Evolutionary conservation across 2,113 vertebrate genomes (phyloP), one percentile per base, ranked within the genome.

Genomic region (Dasypus novemcinctus): DNA sequence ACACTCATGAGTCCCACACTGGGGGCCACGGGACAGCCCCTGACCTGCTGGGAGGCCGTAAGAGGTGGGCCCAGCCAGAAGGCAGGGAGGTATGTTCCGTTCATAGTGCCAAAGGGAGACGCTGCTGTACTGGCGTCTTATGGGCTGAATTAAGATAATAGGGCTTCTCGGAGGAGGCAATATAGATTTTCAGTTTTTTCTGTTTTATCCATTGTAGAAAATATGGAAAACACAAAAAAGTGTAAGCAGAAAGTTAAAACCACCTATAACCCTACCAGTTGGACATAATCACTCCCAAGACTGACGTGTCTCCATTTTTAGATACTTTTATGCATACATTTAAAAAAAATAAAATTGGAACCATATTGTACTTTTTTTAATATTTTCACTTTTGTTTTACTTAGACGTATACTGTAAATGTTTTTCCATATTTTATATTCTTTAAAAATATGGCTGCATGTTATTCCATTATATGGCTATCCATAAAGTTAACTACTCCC

Each of bases 261-360:
- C 33, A 64, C 25, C 36, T 43, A 20, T 84, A 29, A 94, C 78
- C 31, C 49, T 75, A 61, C 25, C 46, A 66, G 69, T 46, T 83
- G 41, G 69, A 49, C 38, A 82, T 54, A 94, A 88, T 0, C 15
- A 43, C 74, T 11, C 7, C 69, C 49, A 85, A 91, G 59, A 75
- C 91, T 83, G 36, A 68, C 52, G 52, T 29, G n/a, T 15, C 15
- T 52, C 1, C 2, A 31, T 38, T 91, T 93, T 92, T 82, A 90
- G 49, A 18, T 81, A 15, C 72, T 23, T 94, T 92, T 90, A 85
- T 49, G 9, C n/a, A 38, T 49, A 36, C n/a, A 17, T 66, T 43
- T 33, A n/a, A n/a, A n/a, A n/a, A n/a, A n/a, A n/a, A n/a, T n/a
- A 94, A 66, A 88, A 81, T 54, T 54, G 11, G n/a, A 90, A 78